Base-by-base conservation (phyloP, 2,113 vertebrate genomes). In the Atrichornis clamosus region DNA sequence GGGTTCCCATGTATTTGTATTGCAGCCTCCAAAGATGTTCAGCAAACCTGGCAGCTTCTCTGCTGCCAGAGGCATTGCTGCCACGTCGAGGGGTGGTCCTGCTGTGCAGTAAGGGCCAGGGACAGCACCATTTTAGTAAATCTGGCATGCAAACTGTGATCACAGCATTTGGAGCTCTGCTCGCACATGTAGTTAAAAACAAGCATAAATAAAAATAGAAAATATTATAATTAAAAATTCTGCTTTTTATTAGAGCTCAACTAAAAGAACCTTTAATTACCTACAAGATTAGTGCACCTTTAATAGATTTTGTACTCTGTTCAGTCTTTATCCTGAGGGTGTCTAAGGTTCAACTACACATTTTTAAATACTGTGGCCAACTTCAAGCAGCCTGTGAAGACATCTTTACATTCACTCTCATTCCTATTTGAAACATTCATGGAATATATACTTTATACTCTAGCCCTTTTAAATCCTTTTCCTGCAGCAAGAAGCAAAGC, bases 41-140 rank as follows among this genome's bases (percentile, higher is more conserved):
- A 69, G 49, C 44, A 74, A 65, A 88, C 22, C 26, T 64, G 41
- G 20, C 49, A 80, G 37, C n/a, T 56, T 56, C 49, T 77, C 35
- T 76, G 47, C n/a, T 83, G 46, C 39, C 33, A 20, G 13, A 52
- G 33, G 33, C 39, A 10, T 68, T 68, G 27, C 53, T 89, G 22
- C 21, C 13, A 9, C 0, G 0, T 24, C 21, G 41, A 35, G 18
- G 33, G 8, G 15, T 28, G 41, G 20, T 23, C 72, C 20, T 60
- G 56, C 52, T 75, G 47, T 62, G n/a, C 42, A 30, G 19, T 22
- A 23, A 1, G 1, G 9, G 26, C 55, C 39, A 39, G 35, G 42
- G 26, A 44, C 46, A 70, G 20, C 16, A 74, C 24, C 15, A 3
- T 63, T 80, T 70, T 53, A 35, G 47, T 30, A 68, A 59, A n/a